These are phyloP conservation scores for Chascanopsetta lugubris DNA, from an alignment of 2,113 vertebrate genomes.

Conservation along the genomic window DNA sequence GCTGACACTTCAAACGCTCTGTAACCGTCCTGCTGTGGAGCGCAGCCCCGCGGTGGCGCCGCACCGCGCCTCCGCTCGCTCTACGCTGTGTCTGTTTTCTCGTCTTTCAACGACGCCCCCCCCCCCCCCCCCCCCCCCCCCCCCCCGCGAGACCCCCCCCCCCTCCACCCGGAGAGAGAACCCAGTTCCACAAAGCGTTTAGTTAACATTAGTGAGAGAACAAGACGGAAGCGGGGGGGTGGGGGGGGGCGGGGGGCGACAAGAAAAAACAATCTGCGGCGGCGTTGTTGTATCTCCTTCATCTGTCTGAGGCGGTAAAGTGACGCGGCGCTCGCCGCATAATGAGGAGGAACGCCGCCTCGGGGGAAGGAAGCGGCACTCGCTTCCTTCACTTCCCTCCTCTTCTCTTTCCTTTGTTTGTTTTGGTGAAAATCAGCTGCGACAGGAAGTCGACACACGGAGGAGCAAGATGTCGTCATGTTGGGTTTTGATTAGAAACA, in stretches of 20 bases:
- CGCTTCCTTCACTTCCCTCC: slow-evolving; percentile 34
- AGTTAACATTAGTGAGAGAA: slow-evolving; percentile 63
- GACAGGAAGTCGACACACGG: too few relatives aligned
- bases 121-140: too few relatives aligned
- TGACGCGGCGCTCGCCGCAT: slow-evolving; percentile 45
- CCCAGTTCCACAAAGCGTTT: slow-evolving; percentile 67
- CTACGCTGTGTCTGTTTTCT: slow-evolving; percentile 55
- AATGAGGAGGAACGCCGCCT: slow-evolving; percentile 52
- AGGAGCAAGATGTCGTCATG: too few relatives aligned
- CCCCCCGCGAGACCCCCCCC: slow-evolving; percentile 27
- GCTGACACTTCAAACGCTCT: slow-evolving; percentile 63
- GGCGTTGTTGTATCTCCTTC: slow-evolving; percentile 63
- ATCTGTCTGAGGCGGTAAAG: slow-evolving; percentile 62
- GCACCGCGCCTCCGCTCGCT: slow-evolving; percentile 30
- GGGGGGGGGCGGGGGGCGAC: slow-evolving; percentile 17
- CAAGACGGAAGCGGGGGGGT: slow-evolving; percentile 37
- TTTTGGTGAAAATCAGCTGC: slow-evolving; percentile 29
- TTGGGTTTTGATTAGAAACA: not conserved
- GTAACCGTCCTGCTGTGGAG: slow-evolving; percentile 37
- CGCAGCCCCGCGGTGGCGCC: slow-evolving; percentile 36
- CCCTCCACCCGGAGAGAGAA: slow-evolving; percentile 36
- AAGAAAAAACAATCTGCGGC: slow-evolving; percentile 68
- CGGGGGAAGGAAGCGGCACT: slow-evolving; percentile 39
- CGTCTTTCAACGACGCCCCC: slow-evolving; percentile 18
- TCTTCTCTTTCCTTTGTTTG: slow-evolving; percentile 33